A percentile compares a stretch with the other conserved stretches of the same genome.
Conservation (phyloP, 2,113 vertebrate species). For the Plestiodon gilberti region DNA sequence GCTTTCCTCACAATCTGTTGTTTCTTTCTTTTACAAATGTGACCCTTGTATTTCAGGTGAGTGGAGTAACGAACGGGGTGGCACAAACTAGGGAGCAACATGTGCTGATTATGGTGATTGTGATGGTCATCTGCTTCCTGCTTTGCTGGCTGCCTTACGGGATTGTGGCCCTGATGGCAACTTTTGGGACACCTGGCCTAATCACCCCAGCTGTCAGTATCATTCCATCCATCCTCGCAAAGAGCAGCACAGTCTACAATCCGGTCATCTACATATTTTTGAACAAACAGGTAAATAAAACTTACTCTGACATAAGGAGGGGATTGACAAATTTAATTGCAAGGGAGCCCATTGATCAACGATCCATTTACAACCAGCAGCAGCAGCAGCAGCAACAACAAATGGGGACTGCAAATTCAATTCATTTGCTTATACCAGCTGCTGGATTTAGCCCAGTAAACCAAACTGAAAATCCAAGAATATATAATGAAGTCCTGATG, state of each 20-base stretch:
- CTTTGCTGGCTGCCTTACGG: constrained; percentile 83
- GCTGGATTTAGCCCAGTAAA: not conserved
- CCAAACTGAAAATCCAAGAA: not conserved
- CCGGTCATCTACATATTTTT: constrained; percentile 81
- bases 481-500: not conserved
- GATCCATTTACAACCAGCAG: not conserved
- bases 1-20: accelerated
- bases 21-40: not conserved
- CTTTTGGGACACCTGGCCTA: constrained; percentile 75
- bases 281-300: constrained; percentile 79
- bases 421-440: not conserved
- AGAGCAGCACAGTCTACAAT: constrained; percentile 80
- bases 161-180: constrained; percentile 73
- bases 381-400: not conserved
- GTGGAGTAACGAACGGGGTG: constrained; percentile 29
- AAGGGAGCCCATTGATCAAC: not conserved
- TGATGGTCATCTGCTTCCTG: constrained; percentile 81
- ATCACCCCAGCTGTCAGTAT: constrained; percentile 74
- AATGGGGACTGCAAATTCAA: not conserved
- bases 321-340: not conserved
- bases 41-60: constrained; percentile 52
- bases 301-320: not conserved
- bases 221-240: constrained; percentile 79
- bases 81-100: constrained; percentile 68
- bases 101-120: constrained; percentile 76